A percentile compares a stretch with the other conserved stretches of the same genome.
Conservation (phyloP, 2,888 invertebrate genomes). For the Cerceris ruficornis region DNA sequence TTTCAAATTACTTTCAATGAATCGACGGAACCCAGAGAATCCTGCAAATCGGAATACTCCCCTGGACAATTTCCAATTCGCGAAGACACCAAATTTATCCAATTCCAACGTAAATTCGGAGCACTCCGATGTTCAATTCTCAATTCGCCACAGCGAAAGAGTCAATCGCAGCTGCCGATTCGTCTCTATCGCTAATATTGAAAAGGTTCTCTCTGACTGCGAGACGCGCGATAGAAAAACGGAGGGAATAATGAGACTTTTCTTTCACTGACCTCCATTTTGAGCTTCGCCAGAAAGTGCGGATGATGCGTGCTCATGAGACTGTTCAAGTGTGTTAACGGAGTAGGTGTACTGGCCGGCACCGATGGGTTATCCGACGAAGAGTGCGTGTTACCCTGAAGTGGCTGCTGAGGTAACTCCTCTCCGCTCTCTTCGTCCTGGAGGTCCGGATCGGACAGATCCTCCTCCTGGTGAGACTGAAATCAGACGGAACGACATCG, state of each 20-base stretch:
- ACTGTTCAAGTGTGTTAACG: slow-evolving; percentile 82
- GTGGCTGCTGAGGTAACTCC: slow-evolving; percentile 78
- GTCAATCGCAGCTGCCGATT: no score
- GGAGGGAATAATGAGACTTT: background rate
- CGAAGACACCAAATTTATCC: no score
- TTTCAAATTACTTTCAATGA: slow-evolving; percentile 30
- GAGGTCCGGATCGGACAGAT: slow-evolving; percentile 83
- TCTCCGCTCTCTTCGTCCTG: slow-evolving; percentile 83
- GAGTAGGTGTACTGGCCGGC: slow-evolving; percentile 78
- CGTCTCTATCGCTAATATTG: no score
- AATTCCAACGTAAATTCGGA: no score
- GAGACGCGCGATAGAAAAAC: background rate
- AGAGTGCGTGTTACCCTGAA: slow-evolving; percentile 74
- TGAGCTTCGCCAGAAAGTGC: slow-evolving; percentile 81
- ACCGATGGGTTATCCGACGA: slow-evolving; percentile 68
- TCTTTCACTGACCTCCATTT: slow-evolving; percentile 76
- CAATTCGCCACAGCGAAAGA: no score
- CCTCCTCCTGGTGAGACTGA: slow-evolving; percentile 84
- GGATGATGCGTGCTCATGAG: slow-evolving; percentile 84
- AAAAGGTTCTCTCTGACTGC: background rate
- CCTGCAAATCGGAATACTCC: no score
- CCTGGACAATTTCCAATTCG: no score
- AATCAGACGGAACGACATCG: slow-evolving; percentile 66
- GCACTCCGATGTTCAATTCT: no score
- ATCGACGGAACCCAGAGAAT: background rate